Conservation (phyloP, 1,140 invertebrate species). For the Steinernema feltiae region DNA sequence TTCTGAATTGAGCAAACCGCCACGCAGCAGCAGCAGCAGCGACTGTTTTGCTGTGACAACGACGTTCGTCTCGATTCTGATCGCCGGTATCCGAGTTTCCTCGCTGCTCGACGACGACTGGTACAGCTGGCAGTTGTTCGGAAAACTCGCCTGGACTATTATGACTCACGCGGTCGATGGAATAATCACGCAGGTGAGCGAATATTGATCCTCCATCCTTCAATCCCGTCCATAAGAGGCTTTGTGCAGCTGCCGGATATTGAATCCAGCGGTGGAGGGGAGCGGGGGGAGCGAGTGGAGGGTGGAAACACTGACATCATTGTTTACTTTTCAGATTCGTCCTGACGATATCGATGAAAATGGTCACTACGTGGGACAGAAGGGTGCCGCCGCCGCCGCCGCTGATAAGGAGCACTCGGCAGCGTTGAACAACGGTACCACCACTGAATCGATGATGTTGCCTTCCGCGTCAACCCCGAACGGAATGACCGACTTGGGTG, state of each 20-base stretch:
- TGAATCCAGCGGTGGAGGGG: too few relatives aligned
- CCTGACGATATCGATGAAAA: slow-evolving; percentile 15
- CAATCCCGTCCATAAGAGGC: too few relatives aligned
- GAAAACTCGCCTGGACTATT: slow-evolving; percentile 2
- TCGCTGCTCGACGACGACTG: neutral
- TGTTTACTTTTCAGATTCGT: slow-evolving; percentile 5
- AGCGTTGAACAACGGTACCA: neutral
- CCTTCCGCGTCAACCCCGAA: neutral
- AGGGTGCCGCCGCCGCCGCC: too few relatives aligned
- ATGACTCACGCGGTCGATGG: slow-evolving; percentile 10
- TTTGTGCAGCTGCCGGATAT: too few relatives aligned
- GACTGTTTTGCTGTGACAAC: too few relatives aligned
- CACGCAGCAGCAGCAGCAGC: too few relatives aligned
- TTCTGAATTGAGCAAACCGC: neutral
- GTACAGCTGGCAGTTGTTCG: slow-evolving; percentile 11
- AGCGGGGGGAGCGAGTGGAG: too few relatives aligned
- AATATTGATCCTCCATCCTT: too few relatives aligned
- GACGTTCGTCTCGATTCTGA: too few relatives aligned
- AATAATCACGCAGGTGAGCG: neutral
- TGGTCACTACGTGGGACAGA: neutral
- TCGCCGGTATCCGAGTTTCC: neutral
- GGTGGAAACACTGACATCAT: too few relatives aligned
- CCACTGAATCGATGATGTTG: neutral
- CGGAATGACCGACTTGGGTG: neutral
- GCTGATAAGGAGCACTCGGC: neutral